Evolutionary conservation across 2,888 invertebrate genomes (phyloP), one percentile per base, ranked within the genome.

Genomic region (Oligia strigilis): DNA sequence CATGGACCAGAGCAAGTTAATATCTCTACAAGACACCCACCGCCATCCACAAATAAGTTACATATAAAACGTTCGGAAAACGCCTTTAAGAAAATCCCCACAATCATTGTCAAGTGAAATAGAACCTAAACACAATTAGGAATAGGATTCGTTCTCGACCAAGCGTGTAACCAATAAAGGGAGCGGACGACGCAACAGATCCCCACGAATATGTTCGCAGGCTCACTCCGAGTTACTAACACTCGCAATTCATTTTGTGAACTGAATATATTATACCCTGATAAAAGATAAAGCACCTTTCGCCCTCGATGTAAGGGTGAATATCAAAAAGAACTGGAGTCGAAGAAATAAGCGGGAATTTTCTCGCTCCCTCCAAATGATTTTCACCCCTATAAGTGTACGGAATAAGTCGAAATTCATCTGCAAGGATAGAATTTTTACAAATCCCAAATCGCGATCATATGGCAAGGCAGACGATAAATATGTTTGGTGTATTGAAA

Each of bases 181-280:
- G 93, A 93, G 92, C 92, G 94, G 94, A 94, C 93, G 94, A 94
- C 94, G 95, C 96, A 96, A 96, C 96, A 97, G 96, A 97, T 97
- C 95, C 95, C 94, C 89, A 93, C 94, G 96, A 97, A 97, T 97
- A 96, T 97, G 97, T 97, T 97, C 96, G 94, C 96, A 95, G 95
- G 94, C 96, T 96, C 97, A 95, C 96, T 96, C 95, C 90, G 95
- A 97, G 96, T 96, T 97, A 96, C 96, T 96, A 97, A 97, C 96
- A 96, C 95, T 96, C 95, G 95, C 96, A 97, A 97, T 97, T 97
- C 97, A 97, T 97, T 97, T 97, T 96, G 96, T 93, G 96, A 96
- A 96, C 96, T 95, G 97, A 97, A 97, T 97, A 97, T 94, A 97
- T 97, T 97, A 96, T 90, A 85, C 83, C 77, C 75, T 84, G 87